Conservation (phyloP, 1,140 invertebrate species). For the Lysiphlebus fabarum region DNA sequence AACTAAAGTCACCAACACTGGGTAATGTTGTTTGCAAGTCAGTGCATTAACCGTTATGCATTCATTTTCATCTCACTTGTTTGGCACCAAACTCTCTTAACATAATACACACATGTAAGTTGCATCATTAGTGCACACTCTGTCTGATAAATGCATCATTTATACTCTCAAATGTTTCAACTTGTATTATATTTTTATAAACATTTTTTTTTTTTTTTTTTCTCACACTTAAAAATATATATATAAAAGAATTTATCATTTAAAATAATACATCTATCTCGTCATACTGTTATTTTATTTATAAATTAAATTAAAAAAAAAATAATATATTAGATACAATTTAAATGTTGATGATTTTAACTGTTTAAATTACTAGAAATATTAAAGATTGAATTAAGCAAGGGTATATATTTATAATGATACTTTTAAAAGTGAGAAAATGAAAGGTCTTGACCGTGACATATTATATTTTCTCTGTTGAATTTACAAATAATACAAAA, state of each 20-base stretch:
- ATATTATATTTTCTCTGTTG: constrained; percentile 21
- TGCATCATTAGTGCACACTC: constrained; percentile 7
- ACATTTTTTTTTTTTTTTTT: no score
- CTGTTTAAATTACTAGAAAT: no score
- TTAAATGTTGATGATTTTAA: no score
- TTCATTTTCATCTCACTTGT: not conserved
- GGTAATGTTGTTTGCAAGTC: constrained; percentile 31
- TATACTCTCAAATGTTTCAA: not conserved
- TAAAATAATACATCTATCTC: no score
- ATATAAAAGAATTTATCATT: no score
- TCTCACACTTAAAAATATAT: no score
- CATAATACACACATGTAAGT: constrained; percentile 6
- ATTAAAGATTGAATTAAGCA: no score
- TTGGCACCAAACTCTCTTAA: not conserved
- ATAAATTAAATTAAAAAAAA: no score
- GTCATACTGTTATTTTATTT: no score
- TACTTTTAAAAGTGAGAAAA: constrained; percentile 12
- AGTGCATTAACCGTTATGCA: constrained; percentile 8
- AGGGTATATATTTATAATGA: not conserved
- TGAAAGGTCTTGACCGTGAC: constrained; percentile 31
- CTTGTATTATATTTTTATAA: no score
- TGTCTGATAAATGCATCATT: constrained; percentile 11
- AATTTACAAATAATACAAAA: constrained; percentile 13
- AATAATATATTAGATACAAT: no score
- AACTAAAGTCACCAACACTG: constrained; percentile 27